Evolutionary conservation across 2,797 vertebrate species (phyloP).

Genomic region (Tadarida brasiliensis): DNA sequence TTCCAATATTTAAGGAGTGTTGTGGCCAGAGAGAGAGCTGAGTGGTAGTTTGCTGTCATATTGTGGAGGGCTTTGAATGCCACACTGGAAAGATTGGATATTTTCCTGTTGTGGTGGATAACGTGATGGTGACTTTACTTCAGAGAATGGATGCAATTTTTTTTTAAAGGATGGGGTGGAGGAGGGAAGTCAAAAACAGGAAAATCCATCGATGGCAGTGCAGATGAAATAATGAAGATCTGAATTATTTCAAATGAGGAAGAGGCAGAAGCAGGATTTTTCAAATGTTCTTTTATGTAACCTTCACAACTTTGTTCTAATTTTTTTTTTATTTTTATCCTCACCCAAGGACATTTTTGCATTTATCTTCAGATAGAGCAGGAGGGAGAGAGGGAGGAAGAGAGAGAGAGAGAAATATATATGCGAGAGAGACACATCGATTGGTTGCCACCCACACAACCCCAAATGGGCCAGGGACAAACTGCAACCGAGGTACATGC

Average conservation of each 20-base stretch:
- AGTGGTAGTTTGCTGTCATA: not conserved
- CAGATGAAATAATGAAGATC: not conserved
- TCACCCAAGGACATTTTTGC: too few species aligned
- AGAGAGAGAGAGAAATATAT: too few species aligned
- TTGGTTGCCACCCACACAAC: too few species aligned
- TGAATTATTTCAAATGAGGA: conserved; percentile 16
- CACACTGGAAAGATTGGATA: not conserved
- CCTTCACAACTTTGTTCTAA: not conserved
- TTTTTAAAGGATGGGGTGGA: not conserved
- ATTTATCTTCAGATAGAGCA: too few species aligned
- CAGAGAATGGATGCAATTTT: not conserved
- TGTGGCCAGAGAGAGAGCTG: not conserved
- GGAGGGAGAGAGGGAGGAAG: too few species aligned
- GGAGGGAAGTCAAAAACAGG: not conserved
- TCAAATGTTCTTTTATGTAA: conserved; percentile 2
- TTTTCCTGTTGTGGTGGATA: not conserved
- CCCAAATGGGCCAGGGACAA: too few species aligned
- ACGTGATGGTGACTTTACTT: not conserved
- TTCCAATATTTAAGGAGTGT: not conserved
- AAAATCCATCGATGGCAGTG: not conserved
- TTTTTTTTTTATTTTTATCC: too few species aligned
- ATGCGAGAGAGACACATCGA: too few species aligned
- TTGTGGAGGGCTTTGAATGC: not conserved
- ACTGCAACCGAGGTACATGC: too few species aligned
- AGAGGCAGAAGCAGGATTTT: not conserved